phyloP scores from a whole-genome alignment of 2,797 vertebrate genomes.

The Margarornis squamiger region DNA sequence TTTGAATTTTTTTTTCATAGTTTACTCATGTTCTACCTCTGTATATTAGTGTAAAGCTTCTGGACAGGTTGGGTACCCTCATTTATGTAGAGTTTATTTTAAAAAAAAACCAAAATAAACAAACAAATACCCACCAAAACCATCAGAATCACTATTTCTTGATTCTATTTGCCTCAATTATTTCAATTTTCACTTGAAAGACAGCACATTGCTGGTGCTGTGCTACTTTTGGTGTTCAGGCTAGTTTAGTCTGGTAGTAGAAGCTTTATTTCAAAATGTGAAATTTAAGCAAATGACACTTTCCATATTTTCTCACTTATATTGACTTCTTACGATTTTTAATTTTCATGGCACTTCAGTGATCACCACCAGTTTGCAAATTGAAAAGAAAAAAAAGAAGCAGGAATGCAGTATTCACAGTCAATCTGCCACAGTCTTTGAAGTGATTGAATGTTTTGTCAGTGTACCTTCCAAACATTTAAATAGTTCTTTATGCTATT shows the following conservation, averaged over 20 bases:
- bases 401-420: background rate
- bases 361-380: background rate
- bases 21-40: background rate
- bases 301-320: background rate
- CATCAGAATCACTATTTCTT: background rate
- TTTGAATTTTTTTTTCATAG: background rate
- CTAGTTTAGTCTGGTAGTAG: background rate
- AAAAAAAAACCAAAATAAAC: background rate
- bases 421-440: background rate
- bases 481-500: background rate
- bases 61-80: background rate
- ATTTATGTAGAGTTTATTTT: background rate
- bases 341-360: background rate
- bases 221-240: background rate
- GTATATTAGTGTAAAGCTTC: background rate
- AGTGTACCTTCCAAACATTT: background rate
- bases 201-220: background rate
- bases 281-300: background rate
- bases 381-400: background rate
- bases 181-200: background rate
- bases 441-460: background rate
- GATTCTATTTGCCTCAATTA: background rate
- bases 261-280: background rate
- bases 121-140: background rate
- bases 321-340: background rate